Conservation (phyloP, 2,797 vertebrate genomes). For the Eupleurogrammus muticus region DNA sequence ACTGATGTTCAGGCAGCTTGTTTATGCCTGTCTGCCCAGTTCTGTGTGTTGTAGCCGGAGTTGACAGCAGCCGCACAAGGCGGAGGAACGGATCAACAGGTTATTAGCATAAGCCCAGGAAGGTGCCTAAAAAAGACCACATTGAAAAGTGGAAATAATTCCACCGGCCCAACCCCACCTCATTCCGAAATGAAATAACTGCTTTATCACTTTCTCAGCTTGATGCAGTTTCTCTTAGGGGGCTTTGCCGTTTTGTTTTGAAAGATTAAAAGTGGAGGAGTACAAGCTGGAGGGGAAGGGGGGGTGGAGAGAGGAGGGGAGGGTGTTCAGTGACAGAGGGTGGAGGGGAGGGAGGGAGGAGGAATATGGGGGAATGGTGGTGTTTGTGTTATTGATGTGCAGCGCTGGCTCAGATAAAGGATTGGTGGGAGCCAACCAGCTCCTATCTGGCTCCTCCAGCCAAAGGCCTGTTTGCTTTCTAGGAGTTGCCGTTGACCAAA, state of each 20-base stretch:
- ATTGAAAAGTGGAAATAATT: conserved; percentile 63
- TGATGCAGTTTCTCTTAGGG: conserved; percentile 75
- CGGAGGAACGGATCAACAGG: conserved; percentile 68
- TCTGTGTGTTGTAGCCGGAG: conserved; percentile 2
- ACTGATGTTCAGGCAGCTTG: conserved; percentile 48
- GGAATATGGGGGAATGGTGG: conserved; percentile 42
- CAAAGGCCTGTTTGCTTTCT: conserved; percentile 80
- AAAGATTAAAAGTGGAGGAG: conserved; percentile 81
- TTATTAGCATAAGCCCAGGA: conserved; percentile 61
- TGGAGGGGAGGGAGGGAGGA: conserved; percentile 54
- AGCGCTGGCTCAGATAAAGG: conserved; percentile 82
- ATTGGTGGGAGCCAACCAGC: conserved; percentile 79
- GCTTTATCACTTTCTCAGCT: conserved; percentile 77
- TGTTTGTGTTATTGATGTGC: conserved; percentile 84
- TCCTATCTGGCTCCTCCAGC: conserved; percentile 84
- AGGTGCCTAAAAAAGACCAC: conserved; percentile 35
- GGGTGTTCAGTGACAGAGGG: conserved; percentile 70
- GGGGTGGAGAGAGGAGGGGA: conserved; percentile 29
- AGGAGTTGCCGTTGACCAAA: conserved; percentile 72
- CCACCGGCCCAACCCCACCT: conserved; percentile 22
- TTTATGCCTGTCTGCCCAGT: conserved; percentile 32
- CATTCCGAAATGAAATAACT: conserved; percentile 38
- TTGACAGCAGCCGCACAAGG: conserved; percentile 46
- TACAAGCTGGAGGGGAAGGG: conserved; percentile 64
- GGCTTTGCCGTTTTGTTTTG: conserved; percentile 78